These are phyloP conservation scores for Saccopteryx bilineata DNA, from an alignment of 2,113 vertebrate genomes.

Conservation along the genomic window DNA sequence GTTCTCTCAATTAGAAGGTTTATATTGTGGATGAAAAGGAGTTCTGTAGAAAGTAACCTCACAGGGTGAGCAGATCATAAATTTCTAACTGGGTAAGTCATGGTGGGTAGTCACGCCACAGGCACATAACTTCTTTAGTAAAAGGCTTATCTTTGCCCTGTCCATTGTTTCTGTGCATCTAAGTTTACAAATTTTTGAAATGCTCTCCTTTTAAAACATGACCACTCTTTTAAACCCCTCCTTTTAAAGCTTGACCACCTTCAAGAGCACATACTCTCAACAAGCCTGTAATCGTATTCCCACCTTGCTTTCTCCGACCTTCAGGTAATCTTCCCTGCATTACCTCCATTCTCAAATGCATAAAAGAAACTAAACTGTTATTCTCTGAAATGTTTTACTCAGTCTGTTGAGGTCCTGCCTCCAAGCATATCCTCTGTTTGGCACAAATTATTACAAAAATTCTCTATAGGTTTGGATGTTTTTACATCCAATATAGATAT, in stretches of 20 bases:
- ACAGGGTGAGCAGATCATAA: background rate
- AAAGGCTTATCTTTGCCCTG: background rate
- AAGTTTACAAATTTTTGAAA: background rate
- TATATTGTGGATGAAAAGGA: background rate
- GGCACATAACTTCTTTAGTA: background rate
- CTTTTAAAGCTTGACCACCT: background rate
- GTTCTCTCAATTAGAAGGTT: background rate
- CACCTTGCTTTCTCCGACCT: background rate
- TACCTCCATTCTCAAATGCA: background rate
- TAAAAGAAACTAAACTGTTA: background rate
- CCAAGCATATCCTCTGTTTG: background rate
- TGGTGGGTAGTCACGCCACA: background rate
- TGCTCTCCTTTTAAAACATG: background rate
- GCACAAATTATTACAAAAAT: background rate
- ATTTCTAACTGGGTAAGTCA: background rate
- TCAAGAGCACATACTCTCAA: background rate
- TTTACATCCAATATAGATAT: background rate
- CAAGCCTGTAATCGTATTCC: background rate
- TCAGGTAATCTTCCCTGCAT: background rate
- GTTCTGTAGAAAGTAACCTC: background rate
- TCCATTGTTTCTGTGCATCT: background rate
- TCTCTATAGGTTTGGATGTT: background rate
- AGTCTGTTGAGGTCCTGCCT: background rate
- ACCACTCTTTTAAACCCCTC: background rate
- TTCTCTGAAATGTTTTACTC: background rate